A percentile compares a stretch with the other conserved stretches of the same genome.
Conservation (phyloP, 2,113 vertebrate species). For the Bothrops jararaca region DNA sequence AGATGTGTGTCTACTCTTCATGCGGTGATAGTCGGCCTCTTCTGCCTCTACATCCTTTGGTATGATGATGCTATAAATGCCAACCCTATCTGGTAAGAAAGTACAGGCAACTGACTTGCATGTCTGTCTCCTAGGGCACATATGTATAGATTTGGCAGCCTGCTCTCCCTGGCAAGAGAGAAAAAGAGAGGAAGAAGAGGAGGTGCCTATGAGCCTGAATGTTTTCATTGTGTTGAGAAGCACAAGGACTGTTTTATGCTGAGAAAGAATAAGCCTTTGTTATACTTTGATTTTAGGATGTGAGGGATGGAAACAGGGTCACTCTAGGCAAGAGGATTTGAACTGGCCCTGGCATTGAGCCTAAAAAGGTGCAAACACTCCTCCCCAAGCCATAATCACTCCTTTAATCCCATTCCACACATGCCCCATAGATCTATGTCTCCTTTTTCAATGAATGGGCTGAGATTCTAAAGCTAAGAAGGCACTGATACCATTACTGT, state of each 20-base stretch:
- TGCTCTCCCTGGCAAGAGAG: background rate
- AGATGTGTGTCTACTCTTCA: conserved; percentile 77
- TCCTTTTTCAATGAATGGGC: background rate
- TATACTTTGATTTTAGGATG: background rate
- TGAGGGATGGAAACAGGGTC: background rate
- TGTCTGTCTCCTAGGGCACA: background rate
- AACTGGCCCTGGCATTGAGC: background rate
- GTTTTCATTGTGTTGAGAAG: background rate
- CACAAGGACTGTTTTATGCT: conserved; percentile 7
- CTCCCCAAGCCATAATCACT: background rate
- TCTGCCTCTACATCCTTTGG: conserved; percentile 79
- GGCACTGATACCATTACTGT: background rate
- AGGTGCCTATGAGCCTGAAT: background rate
- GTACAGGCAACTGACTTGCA: no score
- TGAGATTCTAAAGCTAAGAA: background rate
- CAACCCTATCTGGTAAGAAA: conserved; percentile 78
- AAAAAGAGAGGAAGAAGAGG: background rate
- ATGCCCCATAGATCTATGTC: background rate
- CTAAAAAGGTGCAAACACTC: background rate
- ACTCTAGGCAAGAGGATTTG: background rate
- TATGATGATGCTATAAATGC: conserved; percentile 75
- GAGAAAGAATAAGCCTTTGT: conserved; percentile 19
- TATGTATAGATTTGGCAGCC: background rate
- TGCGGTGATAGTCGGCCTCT: conserved; percentile 73
- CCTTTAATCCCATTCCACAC: background rate